Evolutionary conservation across 2,888 invertebrate species (phyloP), one percentile per base, ranked within the genome.

Genomic region (Uropetala carovei): DNA sequence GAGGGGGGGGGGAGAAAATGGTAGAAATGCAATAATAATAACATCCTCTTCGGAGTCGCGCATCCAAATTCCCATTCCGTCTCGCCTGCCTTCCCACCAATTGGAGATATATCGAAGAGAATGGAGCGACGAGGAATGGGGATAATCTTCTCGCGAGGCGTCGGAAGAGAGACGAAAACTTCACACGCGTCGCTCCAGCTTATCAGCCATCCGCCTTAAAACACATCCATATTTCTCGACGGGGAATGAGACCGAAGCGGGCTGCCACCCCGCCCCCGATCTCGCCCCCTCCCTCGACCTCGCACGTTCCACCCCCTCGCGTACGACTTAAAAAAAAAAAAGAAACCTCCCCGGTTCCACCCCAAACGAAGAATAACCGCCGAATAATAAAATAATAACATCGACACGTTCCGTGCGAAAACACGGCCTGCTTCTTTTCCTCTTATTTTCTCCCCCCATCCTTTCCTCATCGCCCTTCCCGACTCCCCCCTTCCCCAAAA

Each of bases 21-120:
- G 43, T 43, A 43, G 43, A 43, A 43, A 27, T 89, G 89, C 89
- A 89, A 89, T 56, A 89, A 56, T 89, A 89, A 89, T 89, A 89
- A 89, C 60, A n/a, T 75, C n/a, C 13, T 27, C 22, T 22, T 75
- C 22, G 43, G 43, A 43, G 43, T 43, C 43, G 43, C 43, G 43
- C 43, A 43, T 43, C 43, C 43, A 43, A 43, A 43, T 43, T 43
- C 43, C 5, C 43, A 3, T 43, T 43, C 43, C 43, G 5, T 43
- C 43, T 43, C 43, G 43, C 75, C 75, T 75, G 22, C 22, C 27
- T 27, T 75, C 75, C 27, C 75, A n/a, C 27, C 75, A 14, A 75
- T 75, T 22, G 75, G 75, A 75, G 22, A 22, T 27, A 75, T 75
- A 27, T 75, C 43, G 43, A 43, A 43, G 43, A 43, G 27, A 22